These are phyloP conservation scores for Pleuronectes platessa DNA, from an alignment of 2,113 vertebrate species.

Conservation along the genomic window DNA sequence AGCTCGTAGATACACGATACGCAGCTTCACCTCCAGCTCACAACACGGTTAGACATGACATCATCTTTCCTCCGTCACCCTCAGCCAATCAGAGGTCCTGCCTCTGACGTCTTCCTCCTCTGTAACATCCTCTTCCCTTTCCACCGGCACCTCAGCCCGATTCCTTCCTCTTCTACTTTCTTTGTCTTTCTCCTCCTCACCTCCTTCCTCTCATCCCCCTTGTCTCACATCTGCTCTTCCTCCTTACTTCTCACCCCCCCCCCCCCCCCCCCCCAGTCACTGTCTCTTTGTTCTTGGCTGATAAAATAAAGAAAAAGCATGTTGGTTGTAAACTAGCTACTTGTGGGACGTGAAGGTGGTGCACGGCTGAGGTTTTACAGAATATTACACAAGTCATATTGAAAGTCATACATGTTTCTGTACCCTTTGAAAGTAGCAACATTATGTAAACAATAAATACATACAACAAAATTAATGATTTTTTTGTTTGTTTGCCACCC, in stretches of 20 bases:
- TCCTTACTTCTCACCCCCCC: background rate
- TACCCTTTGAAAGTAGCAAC: constrained; percentile 82
- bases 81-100: constrained; percentile 68
- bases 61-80: constrained; percentile 39
- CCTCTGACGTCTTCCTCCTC: constrained; percentile 57
- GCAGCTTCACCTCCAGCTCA: constrained; percentile 41
- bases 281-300: constrained; percentile 53
- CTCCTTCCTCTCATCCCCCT: constrained; percentile 16
- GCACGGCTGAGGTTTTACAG: constrained; percentile 31
- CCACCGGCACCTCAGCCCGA: constrained; percentile 35
- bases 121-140: constrained; percentile 65
- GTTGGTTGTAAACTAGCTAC: constrained; percentile 78
- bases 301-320: constrained; percentile 72
- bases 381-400: constrained; percentile 66
- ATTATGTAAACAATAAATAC: constrained; percentile 84
- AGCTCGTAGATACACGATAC: constrained; percentile 49
- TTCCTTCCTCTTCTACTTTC: constrained; percentile 61
- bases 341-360: constrained; percentile 53
- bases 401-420: constrained; percentile 71
- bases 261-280: background rate
- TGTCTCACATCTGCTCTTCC: constrained; percentile 1
- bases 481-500: constrained; percentile 39
- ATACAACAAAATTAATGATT: constrained; percentile 59
- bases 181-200: constrained; percentile 43
- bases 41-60: constrained; percentile 46